Conservation (phyloP, 2,888 invertebrate species). For the Nowickia ferox region DNA sequence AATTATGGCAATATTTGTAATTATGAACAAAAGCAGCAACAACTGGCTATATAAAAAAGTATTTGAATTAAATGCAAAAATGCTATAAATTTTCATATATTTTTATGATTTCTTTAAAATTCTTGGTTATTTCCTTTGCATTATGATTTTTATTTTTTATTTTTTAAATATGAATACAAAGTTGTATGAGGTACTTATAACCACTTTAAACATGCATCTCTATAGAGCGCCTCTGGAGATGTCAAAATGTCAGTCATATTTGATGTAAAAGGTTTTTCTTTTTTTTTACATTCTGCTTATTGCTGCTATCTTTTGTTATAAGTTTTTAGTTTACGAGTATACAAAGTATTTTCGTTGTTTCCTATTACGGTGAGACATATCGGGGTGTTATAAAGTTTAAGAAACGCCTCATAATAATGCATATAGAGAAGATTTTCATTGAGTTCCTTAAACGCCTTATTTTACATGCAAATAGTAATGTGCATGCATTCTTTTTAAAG, state of each 20-base stretch:
- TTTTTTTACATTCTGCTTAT: background rate
- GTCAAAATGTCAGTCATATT: slow-evolving; percentile 69
- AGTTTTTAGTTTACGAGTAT: background rate
- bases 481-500: background rate
- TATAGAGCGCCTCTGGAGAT: slow-evolving; percentile 34
- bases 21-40: slow-evolving; percentile 35
- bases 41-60: slow-evolving; percentile 10
- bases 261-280: slow-evolving; percentile 58
- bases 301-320: slow-evolving; percentile 11
- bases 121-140: background rate
- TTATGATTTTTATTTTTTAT: slow-evolving; percentile 29
- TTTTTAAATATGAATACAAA: slow-evolving; percentile 6
- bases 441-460: slow-evolving; percentile 68
- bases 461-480: background rate
- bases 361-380: slow-evolving; percentile 41
- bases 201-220: slow-evolving; percentile 56
- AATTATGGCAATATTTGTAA: slow-evolving; percentile 61
- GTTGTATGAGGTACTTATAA: slow-evolving; percentile 13
- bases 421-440: slow-evolving; percentile 5
- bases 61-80: slow-evolving; percentile 57
- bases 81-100: slow-evolving; percentile 58
- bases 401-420: slow-evolving; percentile 8
- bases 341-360: slow-evolving; percentile 12
- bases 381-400: slow-evolving; percentile 25
- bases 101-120: slow-evolving; percentile 48